phyloP scores from a whole-genome alignment of 2,888 invertebrate species.

The Meta bourneti region DNA sequence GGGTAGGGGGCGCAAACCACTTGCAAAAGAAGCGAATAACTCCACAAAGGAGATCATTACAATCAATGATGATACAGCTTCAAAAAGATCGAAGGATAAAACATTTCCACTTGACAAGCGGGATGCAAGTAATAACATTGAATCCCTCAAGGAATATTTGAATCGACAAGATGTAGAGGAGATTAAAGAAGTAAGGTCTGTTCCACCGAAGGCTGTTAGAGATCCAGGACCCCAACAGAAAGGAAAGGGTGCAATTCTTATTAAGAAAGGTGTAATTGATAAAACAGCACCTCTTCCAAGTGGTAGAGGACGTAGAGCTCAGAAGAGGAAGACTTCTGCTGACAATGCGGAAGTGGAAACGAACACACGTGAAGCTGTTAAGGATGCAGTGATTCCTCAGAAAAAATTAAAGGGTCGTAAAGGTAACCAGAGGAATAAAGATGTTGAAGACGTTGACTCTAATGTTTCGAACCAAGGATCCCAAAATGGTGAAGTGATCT shows the following conservation, averaged over 20 bases:
- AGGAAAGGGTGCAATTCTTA: not conserved
- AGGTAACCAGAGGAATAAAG: not conserved
- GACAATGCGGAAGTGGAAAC: not conserved
- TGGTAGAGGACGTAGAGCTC: slow-evolving; percentile 12
- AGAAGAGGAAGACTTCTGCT: not conserved
- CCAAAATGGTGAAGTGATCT: not conserved
- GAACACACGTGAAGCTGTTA: not conserved
- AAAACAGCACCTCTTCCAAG: not conserved
- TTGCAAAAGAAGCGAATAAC: not conserved
- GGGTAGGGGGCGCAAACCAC: not conserved
- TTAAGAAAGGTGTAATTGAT: not conserved
- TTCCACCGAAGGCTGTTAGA: not conserved
- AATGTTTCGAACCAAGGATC: not conserved
- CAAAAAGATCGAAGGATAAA: too few species aligned
- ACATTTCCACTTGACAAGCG: too few species aligned
- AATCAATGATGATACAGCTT: not conserved
- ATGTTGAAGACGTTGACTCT: not conserved
- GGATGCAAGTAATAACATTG: too few species aligned
- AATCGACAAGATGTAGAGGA: not conserved
- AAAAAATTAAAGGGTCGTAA: not conserved
- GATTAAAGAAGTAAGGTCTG: not conserved
- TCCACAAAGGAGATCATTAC: not conserved
- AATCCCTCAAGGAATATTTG: too few species aligned
- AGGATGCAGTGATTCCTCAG: not conserved
- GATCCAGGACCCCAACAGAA: not conserved